Conservation (phyloP, 2,797 vertebrate species). For the Gambusia yucatana region DNA sequence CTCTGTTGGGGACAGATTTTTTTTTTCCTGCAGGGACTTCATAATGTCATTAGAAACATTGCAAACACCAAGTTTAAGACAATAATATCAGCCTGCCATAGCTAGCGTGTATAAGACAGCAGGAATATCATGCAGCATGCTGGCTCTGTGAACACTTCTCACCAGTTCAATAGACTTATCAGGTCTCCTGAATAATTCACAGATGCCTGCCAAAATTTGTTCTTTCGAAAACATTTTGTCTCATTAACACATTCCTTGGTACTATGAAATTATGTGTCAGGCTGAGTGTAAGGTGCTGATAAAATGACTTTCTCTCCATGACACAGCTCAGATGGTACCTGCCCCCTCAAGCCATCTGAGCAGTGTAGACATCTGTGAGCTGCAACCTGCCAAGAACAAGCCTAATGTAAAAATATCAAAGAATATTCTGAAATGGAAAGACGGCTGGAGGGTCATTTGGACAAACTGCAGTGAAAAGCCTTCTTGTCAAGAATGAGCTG, state of each 20-base stretch:
- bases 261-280: slow-evolving; percentile 78
- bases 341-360: slow-evolving; percentile 86
- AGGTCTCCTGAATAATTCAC: slow-evolving; percentile 72
- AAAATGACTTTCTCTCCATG: slow-evolving; percentile 78
- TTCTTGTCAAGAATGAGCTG: slow-evolving; percentile 58
- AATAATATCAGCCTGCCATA: slow-evolving; percentile 23
- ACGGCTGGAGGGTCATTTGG: slow-evolving; percentile 65
- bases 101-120: slow-evolving; percentile 41
- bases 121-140: slow-evolving; percentile 42
- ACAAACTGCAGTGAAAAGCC: slow-evolving; percentile 47
- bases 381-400: slow-evolving; percentile 79
- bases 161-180: slow-evolving; percentile 59
- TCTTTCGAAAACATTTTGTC: slow-evolving; percentile 77
- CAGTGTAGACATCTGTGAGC: slow-evolving; percentile 81
- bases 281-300: slow-evolving; percentile 77
- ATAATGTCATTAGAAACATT: slow-evolving; percentile 32
- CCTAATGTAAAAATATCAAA: slow-evolving; percentile 72
- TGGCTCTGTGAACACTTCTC: slow-evolving; percentile 46
- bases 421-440: slow-evolving; percentile 72
- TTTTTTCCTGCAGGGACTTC: neutral
- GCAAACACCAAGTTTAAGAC: slow-evolving; percentile 27
- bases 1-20: slow-evolving; percentile 23
- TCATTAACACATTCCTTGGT: slow-evolving; percentile 78
- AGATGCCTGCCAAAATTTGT: slow-evolving; percentile 71
- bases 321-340: slow-evolving; percentile 82